Percentiles rank a stretch among this genome's conserved stretches.
These are phyloP conservation scores for Campoplex nolae DNA, from an alignment of 2,888 invertebrate genomes.

Conservation along the genomic window DNA sequence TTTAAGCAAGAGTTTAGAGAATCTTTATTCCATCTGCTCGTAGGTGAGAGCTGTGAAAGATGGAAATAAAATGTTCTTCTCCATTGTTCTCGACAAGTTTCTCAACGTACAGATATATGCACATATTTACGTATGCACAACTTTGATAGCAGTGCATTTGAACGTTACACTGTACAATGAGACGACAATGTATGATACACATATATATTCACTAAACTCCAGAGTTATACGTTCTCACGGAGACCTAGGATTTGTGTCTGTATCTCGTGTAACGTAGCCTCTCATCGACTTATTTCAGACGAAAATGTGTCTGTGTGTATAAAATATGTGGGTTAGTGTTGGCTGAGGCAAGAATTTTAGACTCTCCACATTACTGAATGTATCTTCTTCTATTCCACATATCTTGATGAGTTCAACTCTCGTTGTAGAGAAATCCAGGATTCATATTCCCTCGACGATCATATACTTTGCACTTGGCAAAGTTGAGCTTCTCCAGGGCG, in stretches of 20 bases:
- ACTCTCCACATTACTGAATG: background rate
- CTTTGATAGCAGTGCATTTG: slow-evolving; percentile 28
- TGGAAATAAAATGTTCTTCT: slow-evolving; percentile 43
- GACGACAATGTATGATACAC: slow-evolving; percentile 38
- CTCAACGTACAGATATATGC: slow-evolving; percentile 35
- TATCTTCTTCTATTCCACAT: slow-evolving; percentile 10
- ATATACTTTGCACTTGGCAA: slow-evolving; percentile 36
- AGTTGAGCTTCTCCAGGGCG: slow-evolving; percentile 1
- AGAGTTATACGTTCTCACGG: slow-evolving; percentile 22
- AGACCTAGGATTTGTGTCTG: background rate
- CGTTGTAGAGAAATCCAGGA: slow-evolving; percentile 7
- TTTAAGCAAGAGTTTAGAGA: slow-evolving; percentile 10
- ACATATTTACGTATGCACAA: slow-evolving; percentile 17
- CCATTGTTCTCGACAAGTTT: slow-evolving; percentile 46
- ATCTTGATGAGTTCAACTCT: background rate
- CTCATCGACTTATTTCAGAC: slow-evolving; percentile 44
- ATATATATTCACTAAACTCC: slow-evolving; percentile 12
- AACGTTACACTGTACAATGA: slow-evolving; percentile 44
- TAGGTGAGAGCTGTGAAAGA: slow-evolving; percentile 9
- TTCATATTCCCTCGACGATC: slow-evolving; percentile 17
- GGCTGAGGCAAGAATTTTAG: slow-evolving; percentile 24
- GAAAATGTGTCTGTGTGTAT: slow-evolving; percentile 27
- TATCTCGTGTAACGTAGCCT: slow-evolving; percentile 16
- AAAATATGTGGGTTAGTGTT: background rate
- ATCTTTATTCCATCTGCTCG: slow-evolving; percentile 18